Base-by-base conservation (phyloP, 2,113 vertebrate species). In the Halichoeres trimaculatus region DNA sequence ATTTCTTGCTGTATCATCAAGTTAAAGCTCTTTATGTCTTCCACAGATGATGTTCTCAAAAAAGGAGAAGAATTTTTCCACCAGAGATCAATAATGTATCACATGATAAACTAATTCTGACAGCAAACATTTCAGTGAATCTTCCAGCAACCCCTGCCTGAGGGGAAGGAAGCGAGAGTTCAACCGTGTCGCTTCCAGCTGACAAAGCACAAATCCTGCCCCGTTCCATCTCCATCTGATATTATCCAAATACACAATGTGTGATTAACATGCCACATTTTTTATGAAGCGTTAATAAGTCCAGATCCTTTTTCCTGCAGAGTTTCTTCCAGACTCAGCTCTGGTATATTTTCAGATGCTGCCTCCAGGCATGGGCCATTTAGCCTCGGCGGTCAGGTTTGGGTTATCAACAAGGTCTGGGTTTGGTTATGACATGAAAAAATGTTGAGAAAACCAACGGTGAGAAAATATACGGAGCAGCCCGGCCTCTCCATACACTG, bases 221-320 rank as follows among this genome's bases (percentile, higher is more conserved):
- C 35, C 51, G 36, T 53, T 70, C 56, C 43, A 65, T 81, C 52
- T 83, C 57, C 72, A 80, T 87, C 56, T 76, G 81, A 86, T 76
- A 74, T 85, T 86, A 80, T 77, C 70, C 74, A 90, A 85, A 89
- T 66, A 82, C 65, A 87, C 80, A 79, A 5, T 30, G 50, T 78
- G 70, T 80, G 73, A 89, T 85, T 80, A 84, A 66, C 72, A 43
- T 19, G 68, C 74, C 77, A 61, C 38, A 17, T 53, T 82, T 86
- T 86, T 85, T 52, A 84, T 48, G 59, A 34, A 54, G 55, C 41
- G 52, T 85, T 60, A 68, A 77, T 66, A 57, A 34, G 40, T 30
- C 62, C 56, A 58, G 81, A 77, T 85, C 61, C 26, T 48, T 75
- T 79, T 76, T 87, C 65, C 58, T 62, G 76, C 55, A 52, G 68